A percentile compares a stretch with the other conserved stretches of the same genome.
Evolutionary conservation across 2,797 vertebrate genomes (phyloP).

Genomic region (Coccyzus lansbergi): DNA sequence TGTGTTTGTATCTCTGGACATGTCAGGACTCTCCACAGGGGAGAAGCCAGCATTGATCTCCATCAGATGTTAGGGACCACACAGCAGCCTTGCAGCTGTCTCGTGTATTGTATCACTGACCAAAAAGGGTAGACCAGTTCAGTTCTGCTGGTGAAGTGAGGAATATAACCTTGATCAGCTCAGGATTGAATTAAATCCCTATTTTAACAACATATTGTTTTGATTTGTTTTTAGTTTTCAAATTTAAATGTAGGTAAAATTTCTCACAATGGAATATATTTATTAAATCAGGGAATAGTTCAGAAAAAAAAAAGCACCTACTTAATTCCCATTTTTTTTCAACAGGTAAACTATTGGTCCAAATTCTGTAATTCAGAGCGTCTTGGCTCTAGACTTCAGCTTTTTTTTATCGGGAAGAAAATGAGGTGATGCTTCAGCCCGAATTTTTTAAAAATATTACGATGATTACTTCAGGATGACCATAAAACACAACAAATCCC

Average conservation of each 20-base stretch:
- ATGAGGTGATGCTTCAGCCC: background rate
- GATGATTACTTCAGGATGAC: background rate
- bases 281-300: background rate
- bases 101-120: accelerated
- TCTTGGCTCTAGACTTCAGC: background rate
- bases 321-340: background rate
- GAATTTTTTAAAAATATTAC: background rate
- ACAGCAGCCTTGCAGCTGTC: accelerated
- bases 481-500: background rate
- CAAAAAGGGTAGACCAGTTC: background rate
- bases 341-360: background rate
- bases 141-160: background rate
- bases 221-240: background rate
- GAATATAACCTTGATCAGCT: background rate
- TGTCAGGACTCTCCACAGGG: background rate
- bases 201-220: background rate
- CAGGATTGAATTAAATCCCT: background rate
- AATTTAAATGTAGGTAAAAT: background rate
- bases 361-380: background rate
- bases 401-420: background rate
- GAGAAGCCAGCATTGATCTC: background rate
- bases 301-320: background rate
- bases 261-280: background rate
- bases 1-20: background rate
- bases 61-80: accelerated